A percentile compares a stretch with the other conserved stretches of the same genome.
Conservation (phyloP, 2,888 invertebrate species). For the Stenichneumon culpator region DNA sequence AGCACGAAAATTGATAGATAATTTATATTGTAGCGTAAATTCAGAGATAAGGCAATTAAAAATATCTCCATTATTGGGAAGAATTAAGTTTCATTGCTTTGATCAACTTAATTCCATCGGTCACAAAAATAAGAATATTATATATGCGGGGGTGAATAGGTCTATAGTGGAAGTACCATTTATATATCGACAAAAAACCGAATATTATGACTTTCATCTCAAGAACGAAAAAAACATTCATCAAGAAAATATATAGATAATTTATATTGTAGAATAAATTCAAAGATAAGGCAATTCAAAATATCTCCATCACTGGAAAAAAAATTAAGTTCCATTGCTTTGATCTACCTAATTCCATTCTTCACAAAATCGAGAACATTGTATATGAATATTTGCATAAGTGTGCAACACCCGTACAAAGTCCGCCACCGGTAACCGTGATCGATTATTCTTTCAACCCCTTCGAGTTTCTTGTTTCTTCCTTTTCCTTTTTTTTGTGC, state of each 20-base stretch:
- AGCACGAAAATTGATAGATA: no score
- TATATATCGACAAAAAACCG: neutral
- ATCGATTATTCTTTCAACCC: constrained; percentile 79
- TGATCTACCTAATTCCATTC: no score
- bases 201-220: neutral
- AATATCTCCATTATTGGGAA: no score
- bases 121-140: no score
- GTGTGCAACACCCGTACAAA: constrained; percentile 11
- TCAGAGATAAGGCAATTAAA: no score
- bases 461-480: constrained; percentile 67
- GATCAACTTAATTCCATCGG: no score
- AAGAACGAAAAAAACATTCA: neutral
- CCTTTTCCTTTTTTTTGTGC: constrained; percentile 19
- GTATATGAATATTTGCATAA: neutral
- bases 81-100: no score
- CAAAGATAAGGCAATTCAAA: no score
- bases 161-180: neutral
- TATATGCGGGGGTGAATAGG: constrained; percentile 7
- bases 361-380: neutral
- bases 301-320: no score
- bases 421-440: constrained; percentile 68
- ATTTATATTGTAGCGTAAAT: no score
- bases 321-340: no score
- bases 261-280: no score
- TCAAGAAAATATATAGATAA: neutral